A percentile compares a stretch with the other conserved stretches of the same genome.
Evolutionary conservation across 2,888 invertebrate genomes (phyloP).

Genomic region (Anaspis maculata): DNA sequence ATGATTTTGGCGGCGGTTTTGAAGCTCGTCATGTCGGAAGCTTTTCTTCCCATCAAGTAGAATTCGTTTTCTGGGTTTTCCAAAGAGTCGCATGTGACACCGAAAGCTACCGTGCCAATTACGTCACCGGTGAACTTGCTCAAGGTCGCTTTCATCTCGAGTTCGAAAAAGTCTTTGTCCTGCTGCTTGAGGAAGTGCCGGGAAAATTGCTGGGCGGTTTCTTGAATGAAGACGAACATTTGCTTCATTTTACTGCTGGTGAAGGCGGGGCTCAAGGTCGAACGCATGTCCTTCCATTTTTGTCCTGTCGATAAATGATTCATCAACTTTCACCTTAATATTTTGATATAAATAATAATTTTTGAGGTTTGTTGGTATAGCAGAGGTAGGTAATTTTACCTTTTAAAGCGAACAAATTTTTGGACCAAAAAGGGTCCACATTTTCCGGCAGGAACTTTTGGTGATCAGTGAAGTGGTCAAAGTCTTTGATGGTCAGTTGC

Average conservation of each 20-base stretch:
- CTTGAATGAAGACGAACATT: constrained; percentile 36
- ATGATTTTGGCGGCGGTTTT: neutral
- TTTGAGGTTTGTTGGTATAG: too few species aligned
- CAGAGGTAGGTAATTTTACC: too few species aligned
- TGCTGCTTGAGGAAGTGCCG: constrained; percentile 23
- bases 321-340: too few species aligned
- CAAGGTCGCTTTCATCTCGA: constrained; percentile 44
- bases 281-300: constrained; percentile 38
- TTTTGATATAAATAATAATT: too few species aligned
- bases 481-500: constrained; percentile 49
- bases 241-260: constrained; percentile 35
- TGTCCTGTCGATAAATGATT: too few species aligned
- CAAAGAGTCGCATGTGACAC: constrained; percentile 48
- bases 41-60: constrained; percentile 44
- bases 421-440: constrained; percentile 45
- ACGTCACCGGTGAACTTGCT: constrained; percentile 46
- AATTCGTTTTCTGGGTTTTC: constrained; percentile 47
- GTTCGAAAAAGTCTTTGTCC: constrained; percentile 24
- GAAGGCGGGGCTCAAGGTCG: constrained; percentile 38
- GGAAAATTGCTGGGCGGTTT: constrained; percentile 17
- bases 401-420: constrained; percentile 29
- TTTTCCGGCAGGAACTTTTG: constrained; percentile 25
- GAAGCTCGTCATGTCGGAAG: constrained; percentile 32
- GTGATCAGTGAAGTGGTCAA: constrained; percentile 50
- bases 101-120: constrained; percentile 48